phyloP scores from a whole-genome alignment of 1,140 invertebrate species.

The Mercenaria mercenaria region DNA sequence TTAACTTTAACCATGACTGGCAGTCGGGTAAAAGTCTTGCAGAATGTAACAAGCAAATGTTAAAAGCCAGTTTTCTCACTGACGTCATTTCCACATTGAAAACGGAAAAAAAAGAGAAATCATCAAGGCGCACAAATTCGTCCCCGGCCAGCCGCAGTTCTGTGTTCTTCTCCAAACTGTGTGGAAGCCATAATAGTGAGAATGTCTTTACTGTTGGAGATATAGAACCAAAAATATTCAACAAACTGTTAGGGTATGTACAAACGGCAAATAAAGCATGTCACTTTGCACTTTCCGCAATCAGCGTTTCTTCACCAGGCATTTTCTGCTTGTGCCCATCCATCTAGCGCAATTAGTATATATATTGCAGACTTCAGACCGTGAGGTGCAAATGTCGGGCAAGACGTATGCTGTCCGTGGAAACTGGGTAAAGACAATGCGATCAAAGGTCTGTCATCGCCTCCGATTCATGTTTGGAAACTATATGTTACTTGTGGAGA shows the following conservation, averaged over 20 bases:
- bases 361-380: no score
- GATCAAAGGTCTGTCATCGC: no score
- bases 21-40: slow-evolving; percentile 8
- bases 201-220: slow-evolving; percentile 1
- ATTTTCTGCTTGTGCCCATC: no score
- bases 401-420: no score
- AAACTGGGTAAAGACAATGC: no score
- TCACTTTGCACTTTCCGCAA: neutral
- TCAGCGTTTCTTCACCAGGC: no score
- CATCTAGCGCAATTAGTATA: no score
- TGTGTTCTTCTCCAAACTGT: slow-evolving; percentile 23
- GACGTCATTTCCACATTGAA: slow-evolving; percentile 16
- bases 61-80: neutral
- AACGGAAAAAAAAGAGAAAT: neutral
- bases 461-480: no score
- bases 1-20: slow-evolving; percentile 12
- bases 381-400: no score
- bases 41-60: slow-evolving; percentile 33
- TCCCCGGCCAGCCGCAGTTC: neutral
- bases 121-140: slow-evolving; percentile 28
- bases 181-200: neutral
- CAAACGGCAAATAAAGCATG: neutral
- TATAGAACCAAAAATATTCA: slow-evolving; percentile 5
- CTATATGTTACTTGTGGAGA: no score
- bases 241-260: slow-evolving; percentile 12